Evolutionary conservation across 2,113 vertebrate genomes (phyloP), one percentile per base, ranked within the genome.

Genomic region (Sapayoa aenigma): DNA sequence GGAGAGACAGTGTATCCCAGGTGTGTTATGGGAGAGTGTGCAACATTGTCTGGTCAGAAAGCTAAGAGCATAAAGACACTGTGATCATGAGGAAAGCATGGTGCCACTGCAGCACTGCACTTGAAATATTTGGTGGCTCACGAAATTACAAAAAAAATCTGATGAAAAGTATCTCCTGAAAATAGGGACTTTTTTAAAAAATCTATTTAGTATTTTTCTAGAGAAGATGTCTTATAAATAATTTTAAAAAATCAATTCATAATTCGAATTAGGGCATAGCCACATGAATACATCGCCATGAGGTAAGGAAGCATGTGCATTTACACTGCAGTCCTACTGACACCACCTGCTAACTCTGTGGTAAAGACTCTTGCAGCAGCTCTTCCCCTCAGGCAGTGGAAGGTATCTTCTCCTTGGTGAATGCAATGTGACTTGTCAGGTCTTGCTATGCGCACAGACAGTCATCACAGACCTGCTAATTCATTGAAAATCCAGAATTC

Each of bases 21-120:
- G 5, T 20, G 12, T 56, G 21, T 25, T 84, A 44, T 8, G 21
- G 39, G 8, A 80, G 10, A 49, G 9, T 2, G 5, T 33, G 20
- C 14, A n/a, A 1, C 42, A 25, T 4, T 82, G 12, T 69, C 67
- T 83, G 50, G 8, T 23, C 39, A 35, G 44, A 73, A 63, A 65
- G 14, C 28, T 35, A 78, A 50, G 53, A 24, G 14, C 30, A 24
- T 39, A 53, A 82, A 24, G 79, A 16, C 23, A 39, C 6, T 13
- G 15, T 42, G 15, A 14, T 47, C 24, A 42, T 5, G 11, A 14
- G 0, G 0, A 55, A 81, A 91, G 23, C 42, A 71, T 0, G 1
- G 37, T 53, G 15, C 24, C 37, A 73, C 12, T 68, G 63, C 44
- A 52, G 24, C 24, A 89, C 6, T 5, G 71, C 21, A 46, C 37